Evolutionary conservation across 2,888 invertebrate species (phyloP).

Genomic region (Endomychus coccineus): DNA sequence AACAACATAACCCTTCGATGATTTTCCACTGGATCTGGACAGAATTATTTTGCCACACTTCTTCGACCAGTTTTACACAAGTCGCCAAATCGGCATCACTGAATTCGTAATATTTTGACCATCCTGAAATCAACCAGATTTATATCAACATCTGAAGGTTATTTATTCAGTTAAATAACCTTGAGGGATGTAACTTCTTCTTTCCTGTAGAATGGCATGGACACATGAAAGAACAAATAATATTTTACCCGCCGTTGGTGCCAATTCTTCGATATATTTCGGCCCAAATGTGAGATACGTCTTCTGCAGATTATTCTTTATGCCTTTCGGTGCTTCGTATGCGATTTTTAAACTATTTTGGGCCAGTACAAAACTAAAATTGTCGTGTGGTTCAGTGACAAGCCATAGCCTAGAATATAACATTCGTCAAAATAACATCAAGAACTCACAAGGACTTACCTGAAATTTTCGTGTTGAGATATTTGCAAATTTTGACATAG

Average conservation of each 20-base stretch:
- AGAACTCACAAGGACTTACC: constrained; percentile 20
- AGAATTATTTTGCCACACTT: constrained; percentile 38
- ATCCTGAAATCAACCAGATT: constrained; percentile 51
- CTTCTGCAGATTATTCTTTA: constrained; percentile 71
- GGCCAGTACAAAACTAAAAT: constrained; percentile 67
- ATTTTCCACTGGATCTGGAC: constrained; percentile 58
- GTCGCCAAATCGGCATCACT: constrained; percentile 73
- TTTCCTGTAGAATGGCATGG: constrained; percentile 85
- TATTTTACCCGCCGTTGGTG: constrained; percentile 40
- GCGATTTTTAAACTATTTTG: constrained; percentile 74
- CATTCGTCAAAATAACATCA: neutral
- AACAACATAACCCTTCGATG: constrained; percentile 67
- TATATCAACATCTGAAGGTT: neutral
- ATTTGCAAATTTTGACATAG: constrained; percentile 59
- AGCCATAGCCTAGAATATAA: constrained; percentile 61
- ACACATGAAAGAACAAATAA: constrained; percentile 77
- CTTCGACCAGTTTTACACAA: constrained; percentile 55
- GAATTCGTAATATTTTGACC: constrained; percentile 87
- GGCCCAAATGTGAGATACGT: constrained; percentile 66
- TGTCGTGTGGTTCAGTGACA: constrained; percentile 72
- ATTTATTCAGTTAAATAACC: constrained; percentile 39
- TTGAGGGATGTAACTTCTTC: constrained; percentile 87
- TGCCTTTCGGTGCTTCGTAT: constrained; percentile 78
- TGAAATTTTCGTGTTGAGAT: constrained; percentile 50
- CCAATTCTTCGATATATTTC: constrained; percentile 35